phyloP scores from a whole-genome alignment of 92 coral and sea anemone species.

The Blastomussa wellsi region DNA sequence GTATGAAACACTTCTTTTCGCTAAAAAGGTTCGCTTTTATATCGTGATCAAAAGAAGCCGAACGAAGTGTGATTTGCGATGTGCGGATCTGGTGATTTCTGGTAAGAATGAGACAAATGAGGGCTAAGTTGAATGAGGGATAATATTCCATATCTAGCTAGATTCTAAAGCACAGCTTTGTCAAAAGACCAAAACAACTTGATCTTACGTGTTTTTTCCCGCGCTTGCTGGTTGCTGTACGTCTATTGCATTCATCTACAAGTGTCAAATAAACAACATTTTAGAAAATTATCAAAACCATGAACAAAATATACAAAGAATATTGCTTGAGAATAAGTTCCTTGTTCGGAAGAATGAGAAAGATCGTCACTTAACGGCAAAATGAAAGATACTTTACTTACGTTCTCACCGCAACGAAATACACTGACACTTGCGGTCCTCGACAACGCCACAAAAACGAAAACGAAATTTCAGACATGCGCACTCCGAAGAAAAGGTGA shows the following conservation, averaged over 20 bases:
- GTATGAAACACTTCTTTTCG: conserved; percentile 7
- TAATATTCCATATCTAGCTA: conserved; percentile 29
- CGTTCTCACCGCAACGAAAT: conserved; percentile 31
- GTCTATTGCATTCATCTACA: too few species aligned
- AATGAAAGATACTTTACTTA: conserved; percentile 27
- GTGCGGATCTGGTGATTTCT: conserved; percentile 17
- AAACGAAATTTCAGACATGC: conserved; percentile 21
- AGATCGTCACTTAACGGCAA: conserved; percentile 24
- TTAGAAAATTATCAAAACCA: conserved; percentile 1
- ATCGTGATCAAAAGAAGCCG: conserved; percentile 21
- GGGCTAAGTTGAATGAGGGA: conserved; percentile 19
- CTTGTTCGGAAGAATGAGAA: conserved; percentile 26
- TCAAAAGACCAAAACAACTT: conserved; percentile 27
- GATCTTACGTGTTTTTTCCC: conserved; percentile 29
- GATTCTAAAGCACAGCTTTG: conserved; percentile 31
- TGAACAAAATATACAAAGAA: neutral
- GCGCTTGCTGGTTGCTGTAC: conserved; percentile 25
- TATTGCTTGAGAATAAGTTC: conserved; percentile 19
- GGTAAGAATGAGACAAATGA: conserved; percentile 30
- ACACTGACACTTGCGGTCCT: conserved; percentile 24
- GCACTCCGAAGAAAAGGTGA: conserved; percentile 18
- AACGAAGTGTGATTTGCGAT: conserved; percentile 28
- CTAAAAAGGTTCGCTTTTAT: conserved; percentile 9
- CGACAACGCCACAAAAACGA: conserved; percentile 41
- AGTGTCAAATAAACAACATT: conserved; percentile 17